Conservation (phyloP, 2,797 vertebrate species). For the Mallotus villosus region DNA sequence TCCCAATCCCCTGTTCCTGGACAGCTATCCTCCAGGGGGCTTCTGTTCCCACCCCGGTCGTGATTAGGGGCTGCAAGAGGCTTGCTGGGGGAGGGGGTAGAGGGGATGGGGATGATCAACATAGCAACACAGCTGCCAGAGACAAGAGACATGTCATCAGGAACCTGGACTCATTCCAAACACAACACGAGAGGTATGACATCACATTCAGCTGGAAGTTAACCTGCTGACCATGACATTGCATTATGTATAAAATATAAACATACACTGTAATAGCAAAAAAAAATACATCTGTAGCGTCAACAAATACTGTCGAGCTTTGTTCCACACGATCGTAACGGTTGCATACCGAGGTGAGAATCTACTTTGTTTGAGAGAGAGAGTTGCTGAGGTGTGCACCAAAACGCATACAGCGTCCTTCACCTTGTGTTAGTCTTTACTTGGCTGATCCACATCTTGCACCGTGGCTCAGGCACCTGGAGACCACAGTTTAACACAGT, state of each 20-base stretch:
- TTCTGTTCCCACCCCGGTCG: background rate
- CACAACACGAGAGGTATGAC: slow-evolving; percentile 27
- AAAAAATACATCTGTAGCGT: slow-evolving; percentile 35
- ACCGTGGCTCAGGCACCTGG: background rate
- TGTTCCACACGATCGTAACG: slow-evolving; percentile 18
- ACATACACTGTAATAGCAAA: slow-evolving; percentile 16
- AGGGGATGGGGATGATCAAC: slow-evolving; percentile 1
- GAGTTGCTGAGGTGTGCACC: background rate
- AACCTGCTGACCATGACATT: slow-evolving; percentile 14
- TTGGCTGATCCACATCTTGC: background rate
- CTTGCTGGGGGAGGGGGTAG: background rate
- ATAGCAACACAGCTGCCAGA: slow-evolving; percentile 18
- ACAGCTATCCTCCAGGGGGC: background rate
- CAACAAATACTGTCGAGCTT: slow-evolving; percentile 37
- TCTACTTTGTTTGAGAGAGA: background rate
- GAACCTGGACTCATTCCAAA: slow-evolving; percentile 13
- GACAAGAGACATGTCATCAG: slow-evolving; percentile 4
- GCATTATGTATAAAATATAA: slow-evolving; percentile 1
- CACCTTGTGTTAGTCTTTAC: no score
- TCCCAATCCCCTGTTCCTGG: no score
- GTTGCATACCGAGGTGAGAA: background rate
- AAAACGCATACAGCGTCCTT: background rate
- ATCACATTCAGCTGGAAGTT: background rate
- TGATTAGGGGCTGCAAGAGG: background rate
- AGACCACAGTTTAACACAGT: background rate